Evolutionary conservation across 2,888 invertebrate genomes (phyloP), one percentile per base, ranked within the genome.

Genomic region (Hypena proboscidalis): DNA sequence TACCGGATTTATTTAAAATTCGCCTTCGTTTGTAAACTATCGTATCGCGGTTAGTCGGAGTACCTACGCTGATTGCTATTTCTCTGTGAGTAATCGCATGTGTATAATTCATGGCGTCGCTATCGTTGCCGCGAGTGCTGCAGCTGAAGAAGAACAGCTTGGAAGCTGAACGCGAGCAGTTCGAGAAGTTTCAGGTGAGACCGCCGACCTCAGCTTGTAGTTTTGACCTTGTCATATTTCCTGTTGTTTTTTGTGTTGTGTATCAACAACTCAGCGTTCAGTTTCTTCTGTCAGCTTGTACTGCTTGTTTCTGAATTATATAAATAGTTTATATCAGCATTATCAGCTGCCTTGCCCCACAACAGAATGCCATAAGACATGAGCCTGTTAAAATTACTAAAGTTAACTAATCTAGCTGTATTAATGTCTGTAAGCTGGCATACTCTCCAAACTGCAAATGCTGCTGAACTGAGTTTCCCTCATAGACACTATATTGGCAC

Each of bases 131-230:
- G 21, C 90, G 94, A 70, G 95, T 95, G 56, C 86, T 95, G 50
- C 95, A 95, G 76, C 93, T 94, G 61, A 93, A 95, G 77, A 95
- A 95, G 88, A 94, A 95, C 55, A 95, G 94, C 75, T 82, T 95
- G 75, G 95, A 95, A 77, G 92, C 94, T 58, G 96, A 96, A 82
- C 92, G 95, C 39, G 96, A 97, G 81, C 94, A 95, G 70, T 97
- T 96, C 79, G 96, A 96, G 85, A 96, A 95, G 83, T 94, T 94
- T 74, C 96, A 96, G 94, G 96, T 96, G 86, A 74, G 83, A 14
- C 11, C 19, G 19, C 11, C 19, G 65, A 21, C 15, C 7, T 26
- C 10, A 32, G 6, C 15, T 22, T 22, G 15, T 40, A 42, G 36
- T 47, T 41, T 34, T 49, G 41, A 41, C 50, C 53, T 53, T 50